Conservation (phyloP, 2,797 vertebrate genomes). For the Oreonectes daqikongensis region DNA sequence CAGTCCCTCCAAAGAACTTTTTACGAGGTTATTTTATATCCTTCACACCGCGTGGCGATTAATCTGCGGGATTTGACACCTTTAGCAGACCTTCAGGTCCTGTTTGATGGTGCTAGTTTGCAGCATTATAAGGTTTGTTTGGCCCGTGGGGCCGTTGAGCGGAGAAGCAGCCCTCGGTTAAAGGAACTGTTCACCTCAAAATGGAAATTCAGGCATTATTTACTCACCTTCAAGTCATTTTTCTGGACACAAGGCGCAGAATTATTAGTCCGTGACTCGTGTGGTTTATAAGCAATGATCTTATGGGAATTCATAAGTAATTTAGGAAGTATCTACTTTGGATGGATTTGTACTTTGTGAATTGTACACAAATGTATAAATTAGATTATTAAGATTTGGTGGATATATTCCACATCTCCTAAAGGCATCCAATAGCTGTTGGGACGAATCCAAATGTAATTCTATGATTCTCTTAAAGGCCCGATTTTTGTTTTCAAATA, state of each 20-base stretch:
- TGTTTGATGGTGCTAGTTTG: constrained; percentile 71
- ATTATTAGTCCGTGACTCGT: background rate
- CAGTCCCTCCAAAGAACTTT: constrained; percentile 48
- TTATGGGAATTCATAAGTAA: background rate
- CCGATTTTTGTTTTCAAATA: too few relatives aligned
- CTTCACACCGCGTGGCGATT: constrained; percentile 66
- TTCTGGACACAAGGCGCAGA: background rate
- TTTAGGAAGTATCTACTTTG: background rate
- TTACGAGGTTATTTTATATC: constrained; percentile 64
- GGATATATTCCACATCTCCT: too few relatives aligned
- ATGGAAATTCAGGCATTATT: background rate
- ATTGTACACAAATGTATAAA: too few relatives aligned
- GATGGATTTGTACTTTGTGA: too few relatives aligned
- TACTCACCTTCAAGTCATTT: constrained; percentile 1
- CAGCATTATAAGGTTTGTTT: constrained; percentile 64
- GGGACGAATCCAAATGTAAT: too few relatives aligned
- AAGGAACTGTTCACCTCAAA: constrained; percentile 4
- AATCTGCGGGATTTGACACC: constrained; percentile 77
- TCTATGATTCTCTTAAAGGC: too few relatives aligned
- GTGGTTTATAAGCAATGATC: background rate
- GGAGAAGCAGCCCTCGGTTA: constrained; percentile 21
- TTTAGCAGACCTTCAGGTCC: constrained; percentile 74
- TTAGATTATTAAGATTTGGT: too few relatives aligned
- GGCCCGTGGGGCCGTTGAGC: constrained; percentile 55
- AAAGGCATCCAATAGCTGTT: too few relatives aligned